Evolutionary conservation across 2,888 invertebrate genomes (phyloP).

Genomic region (Leptothorax acervorum): DNA sequence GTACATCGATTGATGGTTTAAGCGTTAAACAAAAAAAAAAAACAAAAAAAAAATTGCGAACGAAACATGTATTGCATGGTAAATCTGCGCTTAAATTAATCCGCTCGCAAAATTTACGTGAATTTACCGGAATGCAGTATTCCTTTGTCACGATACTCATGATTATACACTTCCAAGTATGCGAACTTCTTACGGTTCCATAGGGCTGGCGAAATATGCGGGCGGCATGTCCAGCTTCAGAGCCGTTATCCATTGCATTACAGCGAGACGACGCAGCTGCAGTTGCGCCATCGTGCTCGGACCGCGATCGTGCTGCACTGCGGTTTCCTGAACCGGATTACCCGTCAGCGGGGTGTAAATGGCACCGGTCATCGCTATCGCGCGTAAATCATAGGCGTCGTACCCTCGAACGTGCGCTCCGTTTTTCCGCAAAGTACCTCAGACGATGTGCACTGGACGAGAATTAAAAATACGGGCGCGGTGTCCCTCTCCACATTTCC

Average conservation of each 20-base stretch:
- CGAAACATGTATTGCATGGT: not conserved
- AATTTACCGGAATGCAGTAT: not conserved
- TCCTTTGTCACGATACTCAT: not conserved
- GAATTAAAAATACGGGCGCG: slow-evolving; percentile 4
- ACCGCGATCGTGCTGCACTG: slow-evolving; percentile 22
- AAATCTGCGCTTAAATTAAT: not conserved
- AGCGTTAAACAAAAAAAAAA: not conserved
- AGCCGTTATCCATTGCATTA: slow-evolving; percentile 51
- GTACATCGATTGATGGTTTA: not conserved
- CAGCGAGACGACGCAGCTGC: slow-evolving; percentile 61
- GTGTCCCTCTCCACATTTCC: not conserved
- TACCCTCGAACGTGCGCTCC: slow-evolving; percentile 48
- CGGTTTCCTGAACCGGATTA: slow-evolving; percentile 71
- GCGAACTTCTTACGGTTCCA: not conserved
- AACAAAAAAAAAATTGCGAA: not conserved
- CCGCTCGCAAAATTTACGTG: not conserved
- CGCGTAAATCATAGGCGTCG: slow-evolving; percentile 77
- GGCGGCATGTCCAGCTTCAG: not conserved
- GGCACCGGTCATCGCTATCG: slow-evolving; percentile 74
- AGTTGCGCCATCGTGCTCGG: slow-evolving; percentile 50
- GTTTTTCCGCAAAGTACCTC: slow-evolving; percentile 34
- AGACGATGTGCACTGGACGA: not conserved
- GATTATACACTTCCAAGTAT: not conserved
- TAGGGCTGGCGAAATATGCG: slow-evolving; percentile 15
- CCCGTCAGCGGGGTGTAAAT: slow-evolving; percentile 78